Evolutionary conservation across 2,113 vertebrate genomes (phyloP), one percentile per base, ranked within the genome.

Genomic region (Ailuropoda melanoleuca): DNA sequence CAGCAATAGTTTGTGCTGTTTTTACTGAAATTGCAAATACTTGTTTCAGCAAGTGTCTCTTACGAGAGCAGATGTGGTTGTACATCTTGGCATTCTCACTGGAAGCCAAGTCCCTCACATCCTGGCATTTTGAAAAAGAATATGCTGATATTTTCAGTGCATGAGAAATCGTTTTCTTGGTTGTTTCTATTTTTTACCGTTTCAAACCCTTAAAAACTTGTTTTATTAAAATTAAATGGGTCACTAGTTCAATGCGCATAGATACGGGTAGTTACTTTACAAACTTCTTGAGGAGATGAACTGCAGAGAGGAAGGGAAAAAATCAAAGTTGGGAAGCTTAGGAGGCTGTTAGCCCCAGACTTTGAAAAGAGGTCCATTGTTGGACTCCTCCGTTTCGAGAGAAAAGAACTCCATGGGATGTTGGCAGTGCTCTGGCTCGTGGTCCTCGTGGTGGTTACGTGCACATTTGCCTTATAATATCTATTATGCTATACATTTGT

Each of bases 121-220:
- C 17, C 62, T 83, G n/a, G 23, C 18, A 23, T 62, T 92, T 70
- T 74, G 60, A 81, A n/a, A 84, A 72, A 77, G 53, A 86, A 48
- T 75, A 50, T 37, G 31, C 60, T 90, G n/a, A 68, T 95, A 86
- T 96, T 77, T 55, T 84, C 43, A 53, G 14, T 46, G 23, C 26
- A 21, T 7, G 29, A 87, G 62, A 96, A 95, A 53, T 17, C 31
- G 43, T 62, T 88, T 75, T 56, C 6, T 90, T 37, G 15, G 23
- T 78, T 8, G 80, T 83, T 96, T 84, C 78, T 31, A 48, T 95
- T 97, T 88, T 95, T 97, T 88, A 66, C 84, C 34, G 7, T 48
- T 95, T 97, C 19, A 93, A 87, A 55, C 21, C 15, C 50, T 96
- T 56, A 77, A 82, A 43, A 62, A 60, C 78, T 81, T 86, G 10